phyloP scores from a whole-genome alignment of 2,888 invertebrate species.

The Entomobrya proxima region DNA sequence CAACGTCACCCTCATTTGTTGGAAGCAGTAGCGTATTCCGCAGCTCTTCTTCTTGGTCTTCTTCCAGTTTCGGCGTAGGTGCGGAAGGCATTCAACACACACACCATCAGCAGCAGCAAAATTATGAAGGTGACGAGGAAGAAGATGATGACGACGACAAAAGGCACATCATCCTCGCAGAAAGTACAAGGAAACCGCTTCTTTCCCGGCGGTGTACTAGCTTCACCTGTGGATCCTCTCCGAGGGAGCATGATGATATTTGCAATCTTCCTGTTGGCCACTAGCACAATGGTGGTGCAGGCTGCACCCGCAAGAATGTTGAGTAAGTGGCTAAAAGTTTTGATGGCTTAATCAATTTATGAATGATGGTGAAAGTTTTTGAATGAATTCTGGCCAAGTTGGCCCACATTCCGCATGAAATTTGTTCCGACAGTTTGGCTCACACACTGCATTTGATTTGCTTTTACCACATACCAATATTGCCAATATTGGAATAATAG shows the following conservation, averaged over 20 bases:
- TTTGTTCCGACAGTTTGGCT: too few relatives aligned
- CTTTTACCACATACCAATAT: too few relatives aligned
- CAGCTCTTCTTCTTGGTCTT: not conserved
- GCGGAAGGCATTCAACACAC: not conserved
- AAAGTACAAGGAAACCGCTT: not conserved
- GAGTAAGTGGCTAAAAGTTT: not conserved
- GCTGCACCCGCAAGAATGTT: conserved; percentile 31
- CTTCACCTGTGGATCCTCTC: too few relatives aligned
- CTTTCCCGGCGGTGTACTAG: not conserved
- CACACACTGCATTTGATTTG: too few relatives aligned
- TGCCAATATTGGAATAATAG: too few relatives aligned
- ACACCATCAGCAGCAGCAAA: not conserved
- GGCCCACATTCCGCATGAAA: too few relatives aligned
- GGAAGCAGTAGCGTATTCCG: not conserved
- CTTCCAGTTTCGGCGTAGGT: not conserved
- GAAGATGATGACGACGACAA: not conserved
- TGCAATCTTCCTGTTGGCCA: conserved; percentile 15
- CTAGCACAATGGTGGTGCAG: not conserved
- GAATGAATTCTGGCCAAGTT: not conserved
- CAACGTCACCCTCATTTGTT: not conserved
- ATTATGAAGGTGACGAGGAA: not conserved
- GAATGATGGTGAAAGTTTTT: too few relatives aligned
- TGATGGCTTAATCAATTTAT: not conserved
- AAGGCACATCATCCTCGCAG: not conserved
- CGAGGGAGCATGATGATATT: not conserved